These are phyloP conservation scores for Cheirogaleus major DNA, from an alignment of 2,797 vertebrate genomes.

Conservation along the genomic window DNA sequence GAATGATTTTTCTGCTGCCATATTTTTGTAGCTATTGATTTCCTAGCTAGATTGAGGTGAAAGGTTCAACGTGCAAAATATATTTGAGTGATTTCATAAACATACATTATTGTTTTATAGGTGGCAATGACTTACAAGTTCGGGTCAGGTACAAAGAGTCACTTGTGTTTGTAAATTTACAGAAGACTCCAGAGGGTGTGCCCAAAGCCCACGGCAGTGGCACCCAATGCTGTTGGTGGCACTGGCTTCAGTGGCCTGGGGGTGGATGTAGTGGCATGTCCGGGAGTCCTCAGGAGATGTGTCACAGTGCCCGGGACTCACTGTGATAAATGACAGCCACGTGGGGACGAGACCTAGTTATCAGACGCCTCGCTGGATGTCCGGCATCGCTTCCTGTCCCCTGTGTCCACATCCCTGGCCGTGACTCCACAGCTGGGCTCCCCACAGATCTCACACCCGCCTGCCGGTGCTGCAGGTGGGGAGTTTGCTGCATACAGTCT, in stretches of 20 bases:
- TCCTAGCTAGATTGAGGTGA: not conserved
- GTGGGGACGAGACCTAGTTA: not conserved
- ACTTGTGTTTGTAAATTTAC: not conserved
- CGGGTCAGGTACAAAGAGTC: not conserved
- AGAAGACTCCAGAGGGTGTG: not conserved
- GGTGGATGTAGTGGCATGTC: accelerated
- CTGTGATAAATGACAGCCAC: not conserved
- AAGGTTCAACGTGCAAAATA: not conserved
- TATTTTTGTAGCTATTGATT: not conserved
- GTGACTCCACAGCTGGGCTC: not conserved
- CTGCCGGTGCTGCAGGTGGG: accelerated
- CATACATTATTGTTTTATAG: not conserved
- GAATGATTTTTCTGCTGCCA: not conserved
- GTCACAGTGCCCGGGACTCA: not conserved
- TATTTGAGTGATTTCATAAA: not conserved
- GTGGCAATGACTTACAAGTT: not conserved
- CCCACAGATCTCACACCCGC: accelerated
- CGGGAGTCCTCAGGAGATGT: accelerated
- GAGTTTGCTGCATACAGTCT: not conserved
- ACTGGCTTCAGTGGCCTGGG: accelerated
- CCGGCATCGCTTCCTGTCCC: accelerated
- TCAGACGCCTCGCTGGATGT: accelerated
- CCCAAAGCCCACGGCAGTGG: accelerated
- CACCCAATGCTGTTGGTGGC: accelerated
- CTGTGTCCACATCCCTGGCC: accelerated